Percentiles rank a stretch among this genome's conserved stretches.
Evolutionary conservation across 2,797 vertebrate genomes (phyloP).

Genomic region (Paguma larvata): DNA sequence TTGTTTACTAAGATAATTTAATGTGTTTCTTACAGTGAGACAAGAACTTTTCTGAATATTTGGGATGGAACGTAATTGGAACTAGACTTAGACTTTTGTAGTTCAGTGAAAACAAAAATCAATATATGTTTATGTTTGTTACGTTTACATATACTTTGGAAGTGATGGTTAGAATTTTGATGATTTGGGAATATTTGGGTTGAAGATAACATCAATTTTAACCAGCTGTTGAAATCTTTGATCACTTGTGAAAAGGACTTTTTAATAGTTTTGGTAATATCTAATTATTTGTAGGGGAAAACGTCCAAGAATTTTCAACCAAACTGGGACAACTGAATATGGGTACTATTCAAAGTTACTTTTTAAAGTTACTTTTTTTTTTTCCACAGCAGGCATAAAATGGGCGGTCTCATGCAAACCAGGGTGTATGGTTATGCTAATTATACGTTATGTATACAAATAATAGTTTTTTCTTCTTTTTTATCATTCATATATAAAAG

Average conservation of each 20-base stretch:
- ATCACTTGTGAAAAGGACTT: not conserved
- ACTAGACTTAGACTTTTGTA: constrained; percentile 21
- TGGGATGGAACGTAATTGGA: not conserved
- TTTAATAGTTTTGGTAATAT: constrained; percentile 27
- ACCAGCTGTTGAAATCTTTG: not conserved
- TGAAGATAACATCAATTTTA: constrained; percentile 26
- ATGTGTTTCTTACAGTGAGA: not conserved
- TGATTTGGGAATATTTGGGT: not conserved
- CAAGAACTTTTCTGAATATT: constrained; percentile 37
- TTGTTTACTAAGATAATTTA: constrained; percentile 35
- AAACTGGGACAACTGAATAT: not conserved
- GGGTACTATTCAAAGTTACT: constrained; percentile 14
- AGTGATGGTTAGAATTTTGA: constrained; percentile 52
- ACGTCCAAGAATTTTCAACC: not conserved
- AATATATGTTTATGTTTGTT: not conserved
- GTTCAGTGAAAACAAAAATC: not conserved
- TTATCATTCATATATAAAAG: not conserved
- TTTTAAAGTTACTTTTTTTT: not conserved
- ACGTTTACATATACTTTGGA: not conserved
- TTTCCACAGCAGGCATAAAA: not conserved
- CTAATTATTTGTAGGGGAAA: not conserved
- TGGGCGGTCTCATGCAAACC: not conserved
- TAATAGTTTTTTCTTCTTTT: not conserved
- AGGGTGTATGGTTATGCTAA: not conserved
- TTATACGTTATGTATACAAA: not conserved